Conservation (phyloP, 2,888 invertebrate genomes). For the Sycophila texana region DNA sequence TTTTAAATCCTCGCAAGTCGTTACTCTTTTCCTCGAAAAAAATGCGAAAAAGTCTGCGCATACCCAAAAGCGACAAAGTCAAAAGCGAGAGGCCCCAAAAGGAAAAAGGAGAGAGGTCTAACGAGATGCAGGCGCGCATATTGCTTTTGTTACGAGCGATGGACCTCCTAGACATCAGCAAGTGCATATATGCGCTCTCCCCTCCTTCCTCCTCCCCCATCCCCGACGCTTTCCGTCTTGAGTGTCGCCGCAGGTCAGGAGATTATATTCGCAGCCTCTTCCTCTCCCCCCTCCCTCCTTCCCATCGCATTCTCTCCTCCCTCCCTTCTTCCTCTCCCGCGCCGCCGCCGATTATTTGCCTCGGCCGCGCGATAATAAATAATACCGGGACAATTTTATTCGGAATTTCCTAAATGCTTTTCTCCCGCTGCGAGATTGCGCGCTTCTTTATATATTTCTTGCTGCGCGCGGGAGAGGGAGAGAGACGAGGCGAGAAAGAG, state of each 20-base stretch:
- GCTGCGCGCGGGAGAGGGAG: not conserved
- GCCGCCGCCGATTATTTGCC: constrained; percentile 45
- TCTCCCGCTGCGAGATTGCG: constrained; percentile 48
- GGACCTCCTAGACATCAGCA: constrained; percentile 57
- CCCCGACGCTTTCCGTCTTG: constrained; percentile 50
- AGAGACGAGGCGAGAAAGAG: not conserved
- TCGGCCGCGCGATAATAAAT: constrained; percentile 53
- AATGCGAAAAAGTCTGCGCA: no score
- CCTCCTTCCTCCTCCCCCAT: constrained; percentile 15
- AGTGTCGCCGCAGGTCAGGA: constrained; percentile 57
- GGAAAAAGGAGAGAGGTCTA: no score
- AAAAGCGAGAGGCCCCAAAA: no score
- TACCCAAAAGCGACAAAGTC: no score
- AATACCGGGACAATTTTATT: constrained; percentile 54
- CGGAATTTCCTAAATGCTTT: constrained; percentile 56
- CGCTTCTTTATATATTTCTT: constrained; percentile 35
- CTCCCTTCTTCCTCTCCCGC: constrained; percentile 12
- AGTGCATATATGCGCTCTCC: constrained; percentile 38
- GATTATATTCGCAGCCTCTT: constrained; percentile 53
- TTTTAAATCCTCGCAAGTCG: not conserved
- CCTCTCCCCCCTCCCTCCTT: constrained; percentile 14
- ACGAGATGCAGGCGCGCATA: not conserved
- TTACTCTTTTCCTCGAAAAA: not conserved
- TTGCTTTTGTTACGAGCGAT: constrained; percentile 15
- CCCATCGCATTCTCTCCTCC: not conserved